phyloP scores from a whole-genome alignment of 2,113 vertebrate species.

The Hippocampus barbouri region DNA sequence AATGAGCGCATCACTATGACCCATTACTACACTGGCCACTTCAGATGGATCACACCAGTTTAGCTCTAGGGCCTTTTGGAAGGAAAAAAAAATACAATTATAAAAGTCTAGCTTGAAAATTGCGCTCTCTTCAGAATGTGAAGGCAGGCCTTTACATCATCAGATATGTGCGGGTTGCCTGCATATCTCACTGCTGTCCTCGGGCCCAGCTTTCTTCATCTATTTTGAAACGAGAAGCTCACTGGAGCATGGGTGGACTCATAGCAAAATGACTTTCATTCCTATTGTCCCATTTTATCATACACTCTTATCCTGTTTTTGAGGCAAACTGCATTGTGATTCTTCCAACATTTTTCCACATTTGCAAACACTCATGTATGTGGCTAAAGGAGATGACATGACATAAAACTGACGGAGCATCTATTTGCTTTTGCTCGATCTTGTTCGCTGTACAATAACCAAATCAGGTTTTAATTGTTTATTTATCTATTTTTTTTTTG shows the following conservation, averaged over 20 bases:
- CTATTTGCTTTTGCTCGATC: background rate
- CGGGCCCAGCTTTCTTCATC: conserved; percentile 62
- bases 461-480: background rate
- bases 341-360: conserved; percentile 44
- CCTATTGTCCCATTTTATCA: conserved; percentile 55
- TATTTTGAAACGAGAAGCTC: conserved; percentile 66
- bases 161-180: conserved; percentile 69
- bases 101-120: conserved; percentile 67
- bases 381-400: conserved; percentile 6
- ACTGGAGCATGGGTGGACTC: conserved; percentile 61
- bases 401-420: conserved; percentile 15
- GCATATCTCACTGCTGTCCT: conserved; percentile 65
- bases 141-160: conserved; percentile 71
- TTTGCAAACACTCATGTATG: conserved; percentile 27
- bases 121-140: conserved; percentile 74
- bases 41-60: conserved; percentile 68
- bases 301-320: conserved; percentile 43
- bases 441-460: background rate
- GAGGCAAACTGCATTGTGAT: conserved; percentile 37
- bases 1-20: conserved; percentile 73
- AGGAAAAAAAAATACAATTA: conserved; percentile 59
- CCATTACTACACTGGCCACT: conserved; percentile 68
- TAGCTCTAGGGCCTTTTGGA: conserved; percentile 64
- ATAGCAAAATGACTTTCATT: conserved; percentile 53
- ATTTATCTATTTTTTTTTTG: background rate